Conservation (phyloP, 1,140 invertebrate species). For the Zaprionus inermis region DNA sequence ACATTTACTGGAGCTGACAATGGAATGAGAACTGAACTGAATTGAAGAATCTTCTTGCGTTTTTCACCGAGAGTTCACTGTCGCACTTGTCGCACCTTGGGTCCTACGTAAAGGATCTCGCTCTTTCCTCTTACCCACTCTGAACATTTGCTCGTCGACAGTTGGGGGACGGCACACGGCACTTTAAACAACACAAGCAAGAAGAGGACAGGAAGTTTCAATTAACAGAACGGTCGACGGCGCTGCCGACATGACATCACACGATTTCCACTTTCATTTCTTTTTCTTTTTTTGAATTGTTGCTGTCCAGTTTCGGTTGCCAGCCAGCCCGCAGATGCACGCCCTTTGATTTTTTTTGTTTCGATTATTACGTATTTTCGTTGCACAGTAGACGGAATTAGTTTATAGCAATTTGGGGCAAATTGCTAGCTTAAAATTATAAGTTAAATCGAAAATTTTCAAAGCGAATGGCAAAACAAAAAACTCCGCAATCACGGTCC, state of each 20-base stretch:
- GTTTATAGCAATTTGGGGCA: constrained; percentile 33
- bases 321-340: constrained; percentile 16
- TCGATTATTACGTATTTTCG: constrained; percentile 51
- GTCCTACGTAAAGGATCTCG: constrained; percentile 25
- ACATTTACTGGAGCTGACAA: constrained; percentile 39
- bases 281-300: constrained; percentile 21
- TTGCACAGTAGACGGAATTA: constrained; percentile 57
- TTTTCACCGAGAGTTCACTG: constrained; percentile 24
- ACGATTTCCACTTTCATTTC: constrained; percentile 75
- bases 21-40: constrained; percentile 42
- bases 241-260: constrained; percentile 75
- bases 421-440: constrained; percentile 38
- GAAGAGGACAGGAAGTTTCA: constrained; percentile 68
- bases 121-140: background rate
- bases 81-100: constrained; percentile 30
- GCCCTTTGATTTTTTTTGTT: constrained; percentile 14
- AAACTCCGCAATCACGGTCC: constrained; percentile 54
- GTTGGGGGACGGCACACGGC: background rate
- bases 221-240: constrained; percentile 66
- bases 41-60: constrained; percentile 35
- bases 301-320: constrained; percentile 34
- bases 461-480: constrained; percentile 55
- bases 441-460: constrained; percentile 43
- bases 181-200: constrained; percentile 59
- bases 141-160: constrained; percentile 37